Base-by-base conservation (phyloP, 2,113 vertebrate species). In the Pseudonaja textilis region DNA sequence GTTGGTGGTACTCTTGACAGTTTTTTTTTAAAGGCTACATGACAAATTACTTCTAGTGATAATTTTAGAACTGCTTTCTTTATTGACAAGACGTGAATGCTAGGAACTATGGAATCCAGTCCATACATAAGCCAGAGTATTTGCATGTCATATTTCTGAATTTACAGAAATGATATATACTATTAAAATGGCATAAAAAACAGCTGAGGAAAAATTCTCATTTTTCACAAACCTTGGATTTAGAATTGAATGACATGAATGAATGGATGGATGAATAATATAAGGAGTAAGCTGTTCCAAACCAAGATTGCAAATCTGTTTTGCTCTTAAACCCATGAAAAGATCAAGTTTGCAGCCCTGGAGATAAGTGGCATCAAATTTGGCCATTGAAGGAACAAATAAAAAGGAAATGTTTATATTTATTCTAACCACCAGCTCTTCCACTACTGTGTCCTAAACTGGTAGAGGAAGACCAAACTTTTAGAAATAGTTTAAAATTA, bases 1-100 rank as follows among this genome's bases (percentile, higher is more conserved):
- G 88, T 59, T 74, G 93, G 69, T 3, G 12, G 85, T 93, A 95
- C 90, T 86, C 39, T 55, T 85, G 56, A 47, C 52, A 4, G 14
- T 55, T 18, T 52, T 45, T 61, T 91, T 92, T 64, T 59, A 55
- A 57, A 54, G 47, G 90, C 85, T 92, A 2, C 92, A 94, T 50
- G 50, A 25, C 22, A 50, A 2, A 12, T 29, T 92, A 74, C 93
- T 94, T 96, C 50, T 95, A 4, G 34, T 89, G 0, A 50, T 93
- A 92, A 25, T 23, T 5, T 56, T 89, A 34, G 0, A 0, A 93
- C 42, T 89, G 39, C 87, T 74, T 91, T 26, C 88, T 74, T 91
- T 23, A 93, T 95, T 93, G 89, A 59, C 42, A 29, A 22, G 89
- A 29, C 0, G 1, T 61, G 74, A 52, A 39, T 88, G 50, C 8